phyloP scores from a whole-genome alignment of 2,113 vertebrate genomes.

The Microtus ochrogaster region DNA sequence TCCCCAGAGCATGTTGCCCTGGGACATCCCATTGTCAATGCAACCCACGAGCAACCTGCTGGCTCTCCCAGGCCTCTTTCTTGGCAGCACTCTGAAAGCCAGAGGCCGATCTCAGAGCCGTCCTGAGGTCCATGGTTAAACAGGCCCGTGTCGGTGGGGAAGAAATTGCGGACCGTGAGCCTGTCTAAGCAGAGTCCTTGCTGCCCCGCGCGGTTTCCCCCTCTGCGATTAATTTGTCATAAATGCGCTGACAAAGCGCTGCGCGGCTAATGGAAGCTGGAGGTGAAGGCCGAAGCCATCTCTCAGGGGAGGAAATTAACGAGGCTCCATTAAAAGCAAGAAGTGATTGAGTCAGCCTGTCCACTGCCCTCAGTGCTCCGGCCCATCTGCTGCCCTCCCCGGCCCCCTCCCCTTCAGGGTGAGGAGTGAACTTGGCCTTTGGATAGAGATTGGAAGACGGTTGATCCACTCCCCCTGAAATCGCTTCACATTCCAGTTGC shows the following conservation, averaged over 20 bases:
- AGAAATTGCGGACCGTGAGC: not conserved
- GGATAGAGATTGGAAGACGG: not conserved
- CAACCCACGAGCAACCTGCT: accelerated
- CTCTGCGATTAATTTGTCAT: conserved; percentile 82
- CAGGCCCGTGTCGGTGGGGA: conserved; percentile 62
- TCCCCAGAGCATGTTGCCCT: accelerated
- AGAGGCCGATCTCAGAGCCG: not conserved
- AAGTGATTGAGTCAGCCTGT: not conserved
- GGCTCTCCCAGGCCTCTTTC: not conserved
- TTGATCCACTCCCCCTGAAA: not conserved
- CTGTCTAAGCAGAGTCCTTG: conserved; percentile 33
- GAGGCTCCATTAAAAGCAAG: conserved; percentile 59
- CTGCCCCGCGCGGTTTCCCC: conserved; percentile 67
- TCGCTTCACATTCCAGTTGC: not conserved
- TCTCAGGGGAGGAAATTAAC: conserved; percentile 80
- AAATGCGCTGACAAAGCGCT: conserved; percentile 79
- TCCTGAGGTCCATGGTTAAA: not conserved
- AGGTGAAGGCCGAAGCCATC: conserved; percentile 75
- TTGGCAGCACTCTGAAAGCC: not conserved
- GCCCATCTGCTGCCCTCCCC: not conserved
- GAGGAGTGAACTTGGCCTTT: not conserved
- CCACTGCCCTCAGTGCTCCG: not conserved
- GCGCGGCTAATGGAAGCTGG: conserved; percentile 77
- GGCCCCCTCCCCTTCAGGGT: not conserved
- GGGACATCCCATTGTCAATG: not conserved